Evolutionary conservation across 2,888 invertebrate species (phyloP).

Genomic region (Caenorhabditis japonica): DNA sequence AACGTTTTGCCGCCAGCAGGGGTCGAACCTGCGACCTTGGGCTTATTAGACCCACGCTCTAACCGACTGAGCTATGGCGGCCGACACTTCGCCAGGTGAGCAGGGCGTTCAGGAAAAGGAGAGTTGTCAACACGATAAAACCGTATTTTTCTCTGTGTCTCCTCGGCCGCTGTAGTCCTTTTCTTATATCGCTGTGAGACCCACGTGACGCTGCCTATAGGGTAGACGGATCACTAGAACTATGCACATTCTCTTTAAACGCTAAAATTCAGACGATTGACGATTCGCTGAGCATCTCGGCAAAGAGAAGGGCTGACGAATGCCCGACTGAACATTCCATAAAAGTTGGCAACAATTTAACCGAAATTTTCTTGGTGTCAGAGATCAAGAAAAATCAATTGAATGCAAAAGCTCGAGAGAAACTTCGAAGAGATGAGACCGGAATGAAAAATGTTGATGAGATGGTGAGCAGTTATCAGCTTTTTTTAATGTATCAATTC

Average conservation of each 20-base stretch:
- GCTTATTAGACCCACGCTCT: slow-evolving; percentile 77
- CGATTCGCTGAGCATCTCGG: background rate
- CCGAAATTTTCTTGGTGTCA: slow-evolving; percentile 17
- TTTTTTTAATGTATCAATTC: background rate
- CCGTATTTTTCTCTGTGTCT: no score
- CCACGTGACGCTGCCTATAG: no score
- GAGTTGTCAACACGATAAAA: no score
- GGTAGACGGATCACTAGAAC: no score
- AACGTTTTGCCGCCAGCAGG: slow-evolving; percentile 75
- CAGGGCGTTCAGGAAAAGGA: no score
- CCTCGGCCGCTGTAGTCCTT: no score
- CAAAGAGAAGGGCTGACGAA: slow-evolving; percentile 2
- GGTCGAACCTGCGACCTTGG: slow-evolving; percentile 77
- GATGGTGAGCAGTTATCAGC: background rate
- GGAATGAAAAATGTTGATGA: slow-evolving; percentile 4
- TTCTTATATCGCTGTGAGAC: no score
- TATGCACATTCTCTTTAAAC: no score
- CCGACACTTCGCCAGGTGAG: background rate
- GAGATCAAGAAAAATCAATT: slow-evolving; percentile 8
- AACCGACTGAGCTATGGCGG: slow-evolving; percentile 77
- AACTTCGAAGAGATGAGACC: background rate
- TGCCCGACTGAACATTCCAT: slow-evolving; percentile 1
- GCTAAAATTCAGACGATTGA: slow-evolving; percentile 14
- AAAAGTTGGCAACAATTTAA: slow-evolving; percentile 1
- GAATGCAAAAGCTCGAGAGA: slow-evolving; percentile 8